phyloP scores from a whole-genome alignment of 2,113 vertebrate genomes.

The Bucco capensis region DNA sequence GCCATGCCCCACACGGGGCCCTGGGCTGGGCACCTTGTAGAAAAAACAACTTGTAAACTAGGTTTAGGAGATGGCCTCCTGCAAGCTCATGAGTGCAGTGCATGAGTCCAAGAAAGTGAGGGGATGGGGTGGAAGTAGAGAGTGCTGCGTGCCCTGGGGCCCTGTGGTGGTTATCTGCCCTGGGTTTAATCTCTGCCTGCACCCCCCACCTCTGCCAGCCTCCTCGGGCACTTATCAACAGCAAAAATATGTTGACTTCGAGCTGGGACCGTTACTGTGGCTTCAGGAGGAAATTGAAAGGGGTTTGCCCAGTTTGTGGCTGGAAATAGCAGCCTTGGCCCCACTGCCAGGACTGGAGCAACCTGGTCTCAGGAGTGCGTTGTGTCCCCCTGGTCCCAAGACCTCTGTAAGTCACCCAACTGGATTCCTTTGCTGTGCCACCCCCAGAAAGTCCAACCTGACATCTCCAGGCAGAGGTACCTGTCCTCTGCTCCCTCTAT shows the following conservation, averaged over 20 bases:
- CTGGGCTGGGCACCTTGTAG: background rate
- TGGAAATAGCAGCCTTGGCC: background rate
- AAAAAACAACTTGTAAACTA: background rate
- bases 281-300: conserved; percentile 20
- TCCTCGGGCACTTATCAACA: conserved; percentile 19
- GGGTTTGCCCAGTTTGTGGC: background rate
- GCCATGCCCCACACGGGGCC: rapidly evolving
- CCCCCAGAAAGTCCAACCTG: background rate
- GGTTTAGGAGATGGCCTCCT: background rate
- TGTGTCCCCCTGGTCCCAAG: background rate
- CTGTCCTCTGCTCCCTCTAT: background rate
- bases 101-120: rapidly evolving
- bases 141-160: background rate
- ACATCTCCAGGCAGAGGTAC: background rate
- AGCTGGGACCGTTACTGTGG: conserved; percentile 59
- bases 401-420: background rate
- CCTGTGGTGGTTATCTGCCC: background rate
- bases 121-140: background rate
- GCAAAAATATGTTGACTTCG: conserved; percentile 12
- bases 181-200: conserved; percentile 8
- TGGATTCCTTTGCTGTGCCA: background rate
- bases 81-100: rapidly evolving
- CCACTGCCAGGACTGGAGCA: background rate
- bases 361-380: background rate
- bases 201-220: background rate